Evolutionary conservation across 1,140 invertebrate genomes (phyloP).

Genomic region (Charaxes varanes): DNA sequence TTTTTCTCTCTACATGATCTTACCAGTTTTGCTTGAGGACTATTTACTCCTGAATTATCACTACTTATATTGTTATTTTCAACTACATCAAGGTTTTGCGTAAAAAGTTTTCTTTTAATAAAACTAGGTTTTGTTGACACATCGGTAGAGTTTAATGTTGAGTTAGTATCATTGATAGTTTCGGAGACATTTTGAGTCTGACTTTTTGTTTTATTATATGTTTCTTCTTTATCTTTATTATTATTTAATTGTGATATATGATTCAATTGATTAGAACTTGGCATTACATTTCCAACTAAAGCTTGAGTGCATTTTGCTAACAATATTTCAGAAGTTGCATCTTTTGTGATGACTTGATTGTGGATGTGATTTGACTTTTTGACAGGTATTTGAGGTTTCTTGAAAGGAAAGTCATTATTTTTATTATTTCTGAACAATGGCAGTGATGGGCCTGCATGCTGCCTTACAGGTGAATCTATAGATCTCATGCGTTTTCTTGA

Average conservation of each 20-base stretch:
- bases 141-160: conserved; percentile 27
- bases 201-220: conserved; percentile 4
- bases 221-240: conserved; percentile 5
- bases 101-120: conserved; percentile 60
- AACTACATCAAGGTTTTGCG: conserved; percentile 52
- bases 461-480: conserved; percentile 2
- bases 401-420: conserved; percentile 41
- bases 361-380: conserved; percentile 24
- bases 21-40: conserved; percentile 40
- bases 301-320: conserved; percentile 31
- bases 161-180: conserved; percentile 18
- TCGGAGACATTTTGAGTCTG: conserved; percentile 15
- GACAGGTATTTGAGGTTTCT: conserved; percentile 41
- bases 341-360: conserved; percentile 1
- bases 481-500: conserved; percentile 7
- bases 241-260: conserved; percentile 4
- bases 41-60: conserved; percentile 31
- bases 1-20: conserved; percentile 41
- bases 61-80: conserved; percentile 40
- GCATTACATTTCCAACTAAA: conserved; percentile 13
- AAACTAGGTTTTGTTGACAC: conserved; percentile 57
- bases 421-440: neutral
- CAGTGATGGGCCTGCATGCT: neutral
- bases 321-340: conserved; percentile 25
- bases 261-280: conserved; percentile 5